These are phyloP conservation scores for Tipula vernalis DNA, from an alignment of 2,888 invertebrate species.

Conservation along the genomic window DNA sequence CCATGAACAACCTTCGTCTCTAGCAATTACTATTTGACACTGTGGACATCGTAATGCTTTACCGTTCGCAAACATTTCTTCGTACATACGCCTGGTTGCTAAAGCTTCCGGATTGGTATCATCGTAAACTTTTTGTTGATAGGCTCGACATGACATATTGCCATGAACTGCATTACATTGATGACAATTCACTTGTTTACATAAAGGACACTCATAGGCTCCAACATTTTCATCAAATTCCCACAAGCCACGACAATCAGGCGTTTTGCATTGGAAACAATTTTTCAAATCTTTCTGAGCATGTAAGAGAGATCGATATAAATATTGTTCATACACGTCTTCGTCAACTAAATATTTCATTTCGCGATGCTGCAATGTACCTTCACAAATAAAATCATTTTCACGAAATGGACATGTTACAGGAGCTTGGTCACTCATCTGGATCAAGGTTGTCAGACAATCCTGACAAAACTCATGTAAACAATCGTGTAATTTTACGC, in stretches of 20 bases:
- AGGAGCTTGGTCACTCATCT: background rate
- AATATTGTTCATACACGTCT: background rate
- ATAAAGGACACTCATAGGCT: background rate
- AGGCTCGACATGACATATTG: background rate
- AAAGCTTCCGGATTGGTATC: background rate
- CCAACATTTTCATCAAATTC: background rate
- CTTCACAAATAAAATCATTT: background rate
- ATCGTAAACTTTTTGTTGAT: background rate
- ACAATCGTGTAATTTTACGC: conserved; percentile 11
- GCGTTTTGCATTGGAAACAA: conserved; percentile 11
- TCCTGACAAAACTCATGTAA: conserved; percentile 11
- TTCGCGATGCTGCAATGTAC: conserved; percentile 11
- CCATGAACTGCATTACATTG: background rate
- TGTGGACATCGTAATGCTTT: background rate
- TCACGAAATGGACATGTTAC: conserved; percentile 9
- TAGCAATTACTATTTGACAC: conserved; percentile 49
- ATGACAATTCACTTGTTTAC: conserved; percentile 9
- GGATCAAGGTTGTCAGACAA: background rate
- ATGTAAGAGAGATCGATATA: background rate
- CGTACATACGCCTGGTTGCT: background rate
- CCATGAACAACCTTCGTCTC: conserved; percentile 91
- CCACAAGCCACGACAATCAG: conserved; percentile 11
- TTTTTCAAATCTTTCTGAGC: background rate
- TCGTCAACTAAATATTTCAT: background rate
- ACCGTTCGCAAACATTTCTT: background rate